phyloP scores from a whole-genome alignment of 2,797 vertebrate species.

The Malacoctenus gilli region DNA sequence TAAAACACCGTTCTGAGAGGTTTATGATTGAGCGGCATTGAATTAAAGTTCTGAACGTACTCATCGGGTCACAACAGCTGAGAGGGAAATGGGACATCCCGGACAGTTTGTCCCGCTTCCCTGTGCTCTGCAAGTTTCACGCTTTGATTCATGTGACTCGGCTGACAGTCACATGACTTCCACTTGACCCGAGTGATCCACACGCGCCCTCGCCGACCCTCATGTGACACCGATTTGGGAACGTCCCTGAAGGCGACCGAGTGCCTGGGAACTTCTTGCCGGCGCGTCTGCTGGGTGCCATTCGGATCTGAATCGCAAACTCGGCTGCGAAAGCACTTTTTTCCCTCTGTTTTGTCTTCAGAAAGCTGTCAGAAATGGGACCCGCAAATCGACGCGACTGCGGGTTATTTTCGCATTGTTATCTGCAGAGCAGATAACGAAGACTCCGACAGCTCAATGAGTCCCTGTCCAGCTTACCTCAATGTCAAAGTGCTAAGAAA shows the following conservation, averaged over 20 bases:
- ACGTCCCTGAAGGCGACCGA: background rate
- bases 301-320: background rate
- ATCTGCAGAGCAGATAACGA: background rate
- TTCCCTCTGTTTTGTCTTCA: background rate
- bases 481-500: too few relatives aligned
- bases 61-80: background rate
- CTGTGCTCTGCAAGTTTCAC: slow-evolving; percentile 5
- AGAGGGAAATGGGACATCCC: slow-evolving; percentile 17
- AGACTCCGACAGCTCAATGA: background rate
- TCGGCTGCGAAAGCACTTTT: background rate
- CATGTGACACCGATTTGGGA: slow-evolving; percentile 34
- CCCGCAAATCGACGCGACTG: slow-evolving; percentile 3
- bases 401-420: slow-evolving; percentile 1
- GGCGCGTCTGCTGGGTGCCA: slow-evolving; percentile 1
- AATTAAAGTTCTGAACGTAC: background rate
- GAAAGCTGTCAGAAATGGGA: slow-evolving; percentile 1
- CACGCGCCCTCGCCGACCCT: slow-evolving; percentile 25
- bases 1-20: background rate
- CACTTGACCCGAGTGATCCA: slow-evolving; percentile 24
- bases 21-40: background rate
- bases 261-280: too few relatives aligned
- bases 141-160: slow-evolving; percentile 28
- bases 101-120: background rate
- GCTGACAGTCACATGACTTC: slow-evolving; percentile 16
- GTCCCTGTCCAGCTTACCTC: too few relatives aligned